Percentiles rank a stretch among this genome's conserved stretches.
phyloP scores from a whole-genome alignment of 2,113 vertebrate genomes.

The Murina feae region DNA sequence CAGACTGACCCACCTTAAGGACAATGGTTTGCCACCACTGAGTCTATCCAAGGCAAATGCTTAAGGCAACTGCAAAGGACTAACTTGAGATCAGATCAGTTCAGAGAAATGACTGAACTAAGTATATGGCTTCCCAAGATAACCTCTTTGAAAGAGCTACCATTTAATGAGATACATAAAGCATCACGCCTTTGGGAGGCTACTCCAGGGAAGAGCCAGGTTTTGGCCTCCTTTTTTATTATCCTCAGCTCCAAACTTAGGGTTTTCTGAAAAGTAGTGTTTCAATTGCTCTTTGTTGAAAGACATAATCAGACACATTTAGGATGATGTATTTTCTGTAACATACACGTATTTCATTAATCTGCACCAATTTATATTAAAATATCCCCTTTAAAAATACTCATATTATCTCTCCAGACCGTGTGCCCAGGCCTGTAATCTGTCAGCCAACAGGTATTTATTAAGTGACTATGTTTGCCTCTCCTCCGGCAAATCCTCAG shows the following conservation, averaged over 20 bases:
- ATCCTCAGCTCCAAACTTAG: neutral
- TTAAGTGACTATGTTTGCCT: neutral
- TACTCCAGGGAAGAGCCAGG: neutral
- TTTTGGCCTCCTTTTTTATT: neutral
- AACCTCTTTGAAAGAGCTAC: neutral
- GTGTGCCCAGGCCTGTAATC: neutral
- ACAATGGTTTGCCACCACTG: neutral
- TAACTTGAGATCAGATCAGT: neutral
- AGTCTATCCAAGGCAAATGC: neutral
- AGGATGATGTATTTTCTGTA: neutral
- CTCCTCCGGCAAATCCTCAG: neutral
- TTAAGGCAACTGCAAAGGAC: neutral
- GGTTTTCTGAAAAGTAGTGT: neutral
- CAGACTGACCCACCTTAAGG: neutral
- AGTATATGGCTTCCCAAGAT: neutral
- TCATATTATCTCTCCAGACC: neutral
- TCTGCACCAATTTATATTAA: neutral
- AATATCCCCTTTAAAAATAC: neutral
- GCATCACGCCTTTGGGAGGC: neutral
- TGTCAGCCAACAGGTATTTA: neutral
- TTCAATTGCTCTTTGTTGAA: slow-evolving; percentile 26
- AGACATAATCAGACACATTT: neutral
- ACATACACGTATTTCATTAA: neutral
- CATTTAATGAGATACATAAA: neutral
- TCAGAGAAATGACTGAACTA: neutral